Base-by-base conservation (phyloP, 2,797 vertebrate genomes). In the Sarcoramphus papa region DNA sequence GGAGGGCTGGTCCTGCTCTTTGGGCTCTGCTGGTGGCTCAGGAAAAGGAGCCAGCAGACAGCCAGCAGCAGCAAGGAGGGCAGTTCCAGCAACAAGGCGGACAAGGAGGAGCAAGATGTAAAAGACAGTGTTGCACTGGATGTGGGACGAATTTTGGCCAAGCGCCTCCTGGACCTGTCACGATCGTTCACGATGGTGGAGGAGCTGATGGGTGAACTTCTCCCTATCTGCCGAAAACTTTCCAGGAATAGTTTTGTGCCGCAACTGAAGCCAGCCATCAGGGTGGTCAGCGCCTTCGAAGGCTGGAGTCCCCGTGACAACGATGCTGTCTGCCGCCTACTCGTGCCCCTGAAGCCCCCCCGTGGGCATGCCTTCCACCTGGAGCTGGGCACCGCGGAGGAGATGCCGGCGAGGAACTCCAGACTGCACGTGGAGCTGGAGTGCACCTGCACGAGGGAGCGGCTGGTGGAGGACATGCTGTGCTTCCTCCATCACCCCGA, bases 251-350 rank as follows among this genome's bases (percentile, higher is more conserved):
- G 13, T 23, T n/a, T 33, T 21, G 15, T 8, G 7, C 35, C 35
- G 19, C 12, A n/a, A 45, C 43, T 48, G 23, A 48, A 24, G 14
- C 6, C 35, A 7, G 31, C 30, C 18, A 31, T 85, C 0, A 12
- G 22, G 7, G 45, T 51, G 11, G 45, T 37, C 54, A 53, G 54
- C 1, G 8, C 33, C 33, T 68, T 76, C 3, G 18, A 77, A 77
- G 56, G 64, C 6, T 62, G 64, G 74, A 62, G 10, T 37, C 28
- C 14, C 7, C 5, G 0, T 18, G 12, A 19, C 28, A 1, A 9
- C 1, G 56, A 54, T 7, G 1, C 2, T 3, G 4, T 40, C 23
- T 62, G 11, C 40, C 1, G 2, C 10, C 3, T 78, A 15, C 40
- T 87, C 3, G 8, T 87, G 56, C 74, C 65, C 16, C 10, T 78